Evolutionary conservation across 2,888 invertebrate species (phyloP), one percentile per base, ranked within the genome.

Genomic region (Synanthedon vespiformis): DNA sequence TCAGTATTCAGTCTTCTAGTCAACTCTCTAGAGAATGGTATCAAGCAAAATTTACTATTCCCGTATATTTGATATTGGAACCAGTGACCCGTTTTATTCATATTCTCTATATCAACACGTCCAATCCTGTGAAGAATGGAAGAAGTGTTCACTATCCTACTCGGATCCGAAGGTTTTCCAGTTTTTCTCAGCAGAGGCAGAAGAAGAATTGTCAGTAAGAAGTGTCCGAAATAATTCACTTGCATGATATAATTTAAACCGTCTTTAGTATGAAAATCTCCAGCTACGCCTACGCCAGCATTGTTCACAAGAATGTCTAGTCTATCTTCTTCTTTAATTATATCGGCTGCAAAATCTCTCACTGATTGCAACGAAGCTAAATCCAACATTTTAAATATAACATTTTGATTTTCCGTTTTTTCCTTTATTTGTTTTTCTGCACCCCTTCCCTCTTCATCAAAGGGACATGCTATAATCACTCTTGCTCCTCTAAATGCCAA

Each of bases 211-310:
- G 97, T 97, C 51, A 98, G 84, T 40, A 98, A 87, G 74, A 97
- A 98, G 10, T 96, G 94, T 0, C 98, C 98, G 73, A 94, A 95
- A 67, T 97, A 95, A 76, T 98, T 98, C 2, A 96, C 95, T 51
- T 94, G 96, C 93, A 97, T 95, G 10, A 94, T 94, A 57, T 92
- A 83, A 72, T 97, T 96, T 57, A 97, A 78, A 1, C 94, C 95
- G 67, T 97, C 96, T 63, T 91, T 91, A 16, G 94, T 94, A 52
- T 89, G 82, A 12, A 65, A 68, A 51, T 82, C 90, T 8, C 79
- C 81, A 54, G 91, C 90, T 0, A 89, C 83, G 50, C 94, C 90
- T 0, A 93, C 93, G 2, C 96, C 97, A 0, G 97, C 97, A 68
- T 97, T 97, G 72, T 96, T 95, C 48, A 97, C 89, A n/a, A 97